Evolutionary conservation across 2,113 vertebrate species (phyloP).

Genomic region (Mustelus asterias): DNA sequence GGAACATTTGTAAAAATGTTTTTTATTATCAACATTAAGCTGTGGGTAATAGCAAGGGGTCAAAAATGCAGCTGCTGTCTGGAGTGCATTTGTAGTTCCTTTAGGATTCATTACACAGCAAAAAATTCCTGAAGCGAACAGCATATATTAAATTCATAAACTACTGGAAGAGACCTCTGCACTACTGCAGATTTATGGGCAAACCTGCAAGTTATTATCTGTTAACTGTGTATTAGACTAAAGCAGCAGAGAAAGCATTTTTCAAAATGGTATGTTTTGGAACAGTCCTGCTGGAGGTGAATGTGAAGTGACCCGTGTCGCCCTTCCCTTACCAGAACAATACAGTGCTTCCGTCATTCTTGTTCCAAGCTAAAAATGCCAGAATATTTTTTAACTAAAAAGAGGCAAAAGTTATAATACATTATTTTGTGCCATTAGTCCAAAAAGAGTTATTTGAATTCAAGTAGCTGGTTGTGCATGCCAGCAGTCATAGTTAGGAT

Average conservation of each 20-base stretch:
- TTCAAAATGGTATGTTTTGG: background rate
- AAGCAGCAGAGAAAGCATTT: background rate
- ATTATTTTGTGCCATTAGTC: background rate
- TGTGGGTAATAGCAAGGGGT: background rate
- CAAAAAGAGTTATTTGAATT: background rate
- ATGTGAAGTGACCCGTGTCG: background rate
- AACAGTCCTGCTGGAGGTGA: background rate
- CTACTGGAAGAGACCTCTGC: background rate
- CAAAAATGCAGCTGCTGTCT: slow-evolving; percentile 30
- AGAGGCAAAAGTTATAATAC: background rate
- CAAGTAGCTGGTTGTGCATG: no score
- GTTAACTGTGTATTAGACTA: background rate
- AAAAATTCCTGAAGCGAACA: slow-evolving; percentile 18
- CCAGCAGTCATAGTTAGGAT: no score
- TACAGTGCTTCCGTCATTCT: background rate
- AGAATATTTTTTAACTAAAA: background rate
- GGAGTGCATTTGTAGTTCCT: background rate
- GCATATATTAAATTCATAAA: slow-evolving; percentile 26
- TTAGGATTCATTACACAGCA: slow-evolving; percentile 34
- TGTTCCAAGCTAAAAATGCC: background rate
- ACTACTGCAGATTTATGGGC: background rate
- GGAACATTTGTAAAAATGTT: slow-evolving; percentile 20
- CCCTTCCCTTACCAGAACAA: background rate
- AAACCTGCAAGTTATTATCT: background rate
- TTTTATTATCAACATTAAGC: background rate